Conservation (phyloP, 2,888 invertebrate genomes). For the Drosophila nr. perissopoda region DNA sequence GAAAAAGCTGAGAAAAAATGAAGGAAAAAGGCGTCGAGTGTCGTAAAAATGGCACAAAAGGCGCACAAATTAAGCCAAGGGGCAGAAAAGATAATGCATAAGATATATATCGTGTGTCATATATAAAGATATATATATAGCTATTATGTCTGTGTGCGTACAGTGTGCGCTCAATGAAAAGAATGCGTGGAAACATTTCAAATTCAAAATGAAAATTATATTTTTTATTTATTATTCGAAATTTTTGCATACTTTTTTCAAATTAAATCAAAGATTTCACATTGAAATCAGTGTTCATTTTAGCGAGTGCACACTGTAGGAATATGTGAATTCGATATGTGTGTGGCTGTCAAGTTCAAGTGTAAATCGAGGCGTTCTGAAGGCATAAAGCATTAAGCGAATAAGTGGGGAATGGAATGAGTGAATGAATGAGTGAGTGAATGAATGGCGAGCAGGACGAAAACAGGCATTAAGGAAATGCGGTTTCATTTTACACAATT, state of each 20-base stretch:
- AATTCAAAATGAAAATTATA: background rate
- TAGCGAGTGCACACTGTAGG: background rate
- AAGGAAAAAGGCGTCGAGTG: conserved; percentile 59
- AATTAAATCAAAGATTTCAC: background rate
- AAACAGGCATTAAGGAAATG: conserved; percentile 61
- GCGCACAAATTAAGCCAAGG: conserved; percentile 64
- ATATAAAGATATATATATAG: conserved; percentile 8
- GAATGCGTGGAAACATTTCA: background rate
- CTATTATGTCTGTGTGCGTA: background rate
- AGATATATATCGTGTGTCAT: conserved; percentile 26
- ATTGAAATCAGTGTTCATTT: background rate
- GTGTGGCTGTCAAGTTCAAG: conserved; percentile 57
- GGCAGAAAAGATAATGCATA: conserved; percentile 28
- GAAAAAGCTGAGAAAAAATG: conserved; percentile 33
- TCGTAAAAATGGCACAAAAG: conserved; percentile 72
- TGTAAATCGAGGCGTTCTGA: conserved; percentile 61
- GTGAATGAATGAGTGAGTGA: conserved; percentile 13
- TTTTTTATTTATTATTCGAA: background rate
- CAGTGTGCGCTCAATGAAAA: background rate
- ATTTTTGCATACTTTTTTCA: background rate
- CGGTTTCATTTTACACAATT: conserved; percentile 66
- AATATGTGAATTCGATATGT: conserved; percentile 15
- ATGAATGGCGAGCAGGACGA: conserved; percentile 26
- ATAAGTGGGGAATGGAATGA: conserved; percentile 3
- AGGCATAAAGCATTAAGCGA: conserved; percentile 25